Evolutionary conservation across 2,113 vertebrate species (phyloP).

Genomic region (Mesoclemmys tuberculata): DNA sequence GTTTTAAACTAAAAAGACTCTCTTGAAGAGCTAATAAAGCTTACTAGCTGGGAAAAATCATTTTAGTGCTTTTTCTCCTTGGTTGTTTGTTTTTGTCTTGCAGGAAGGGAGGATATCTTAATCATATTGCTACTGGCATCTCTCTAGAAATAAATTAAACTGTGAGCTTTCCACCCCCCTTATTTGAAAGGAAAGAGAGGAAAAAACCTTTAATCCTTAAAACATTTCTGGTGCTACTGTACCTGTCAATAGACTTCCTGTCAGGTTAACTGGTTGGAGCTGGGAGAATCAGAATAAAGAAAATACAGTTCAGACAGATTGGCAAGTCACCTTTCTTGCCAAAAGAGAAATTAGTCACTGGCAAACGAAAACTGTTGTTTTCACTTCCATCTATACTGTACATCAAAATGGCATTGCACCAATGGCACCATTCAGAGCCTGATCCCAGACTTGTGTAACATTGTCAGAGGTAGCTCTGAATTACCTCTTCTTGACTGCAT

Average conservation of each 20-base stretch:
- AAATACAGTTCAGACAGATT: background rate
- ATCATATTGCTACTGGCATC: background rate
- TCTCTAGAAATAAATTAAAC: constrained; percentile 22
- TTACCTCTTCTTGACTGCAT: background rate
- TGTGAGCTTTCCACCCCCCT: background rate
- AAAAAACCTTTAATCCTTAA: constrained; percentile 1
- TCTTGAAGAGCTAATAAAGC: constrained; percentile 22
- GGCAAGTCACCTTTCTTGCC: background rate
- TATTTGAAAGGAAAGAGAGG: background rate
- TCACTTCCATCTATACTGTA: background rate
- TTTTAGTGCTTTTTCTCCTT: constrained; percentile 47
- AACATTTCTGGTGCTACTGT: background rate
- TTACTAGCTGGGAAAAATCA: background rate
- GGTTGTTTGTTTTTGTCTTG: constrained; percentile 57
- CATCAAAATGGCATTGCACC: too few species aligned
- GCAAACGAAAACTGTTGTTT: background rate
- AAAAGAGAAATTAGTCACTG: background rate
- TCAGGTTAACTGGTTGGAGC: too few species aligned
- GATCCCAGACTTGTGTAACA: background rate
- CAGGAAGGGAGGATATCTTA: constrained; percentile 15
- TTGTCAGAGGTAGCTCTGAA: background rate
- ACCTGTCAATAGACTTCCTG: background rate
- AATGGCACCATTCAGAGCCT: background rate
- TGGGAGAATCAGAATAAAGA: too few species aligned
- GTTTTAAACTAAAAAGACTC: background rate